Base-by-base conservation (phyloP, 2,797 vertebrate species). In the Characodon lateralis region DNA sequence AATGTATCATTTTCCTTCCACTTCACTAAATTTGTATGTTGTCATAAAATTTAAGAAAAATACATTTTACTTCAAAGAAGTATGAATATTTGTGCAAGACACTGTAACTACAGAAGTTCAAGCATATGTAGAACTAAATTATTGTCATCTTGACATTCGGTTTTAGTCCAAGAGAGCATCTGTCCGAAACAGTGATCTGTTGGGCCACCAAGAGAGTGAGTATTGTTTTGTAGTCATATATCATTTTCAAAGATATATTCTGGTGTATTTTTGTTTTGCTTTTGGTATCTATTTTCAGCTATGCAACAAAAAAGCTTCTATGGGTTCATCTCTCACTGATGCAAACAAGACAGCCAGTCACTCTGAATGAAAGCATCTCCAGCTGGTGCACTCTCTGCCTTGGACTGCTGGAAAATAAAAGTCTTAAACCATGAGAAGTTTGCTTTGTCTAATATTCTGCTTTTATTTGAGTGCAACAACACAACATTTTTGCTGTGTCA, bases 381-480 rank as follows among this genome's bases (percentile, higher is more conserved):
- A 88, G 83, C 81, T 84, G 84, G 73, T 80, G 84, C 43, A 28
- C 78, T 82, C 55, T 56, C 76, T 61, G 81, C 77, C 76, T 86
- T 73, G 78, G 69, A 77, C 82, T 83, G 71, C 61, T 66, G 65
- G 69, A 86, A 87, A 82, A 78, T 74, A 80, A 78, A 86, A 77
- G 77, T 78, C 72, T 58, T 63, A 83, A 78, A 83, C 77, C 78
- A 68, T 81, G 83, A 84, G 83, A 87, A 83, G 73, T 87, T 88
- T 65, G 74, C 46, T 16, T 63, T 83, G 78, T 77, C 76, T 63
- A 73, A 79, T 63, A 56, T 61, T 69, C 48, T 13, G 77, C 74
- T 85, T 89, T 86, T 73, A 78, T 86, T 89, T 90, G 88, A 88
- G 89, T 89, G 89, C 80, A 71, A 83, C 73, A 82, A 76, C 88